These are phyloP conservation scores for Cyrtonyx montezumae DNA, from an alignment of 2,113 vertebrate genomes.

Conservation along the genomic window DNA sequence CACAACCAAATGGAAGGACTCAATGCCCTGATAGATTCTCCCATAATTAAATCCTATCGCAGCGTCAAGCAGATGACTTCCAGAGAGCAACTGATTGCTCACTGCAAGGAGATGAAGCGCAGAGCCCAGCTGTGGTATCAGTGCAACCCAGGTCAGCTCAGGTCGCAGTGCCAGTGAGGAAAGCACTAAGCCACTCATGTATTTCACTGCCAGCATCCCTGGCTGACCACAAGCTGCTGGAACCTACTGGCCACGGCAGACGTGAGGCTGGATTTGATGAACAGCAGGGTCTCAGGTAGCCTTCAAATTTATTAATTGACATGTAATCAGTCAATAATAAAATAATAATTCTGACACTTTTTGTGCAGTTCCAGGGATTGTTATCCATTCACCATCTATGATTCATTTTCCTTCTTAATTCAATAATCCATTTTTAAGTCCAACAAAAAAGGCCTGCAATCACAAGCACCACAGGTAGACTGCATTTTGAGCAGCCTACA, in stretches of 20 bases:
- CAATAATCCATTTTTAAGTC: not conserved
- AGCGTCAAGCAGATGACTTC: not conserved
- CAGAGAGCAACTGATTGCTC: not conserved
- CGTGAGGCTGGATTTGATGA: not conserved
- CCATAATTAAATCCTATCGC: not conserved
- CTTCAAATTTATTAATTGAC: not conserved
- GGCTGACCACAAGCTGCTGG: not conserved
- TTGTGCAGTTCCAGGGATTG: not conserved
- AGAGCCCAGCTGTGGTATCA: not conserved
- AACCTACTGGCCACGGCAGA: not conserved
- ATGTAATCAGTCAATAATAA: not conserved
- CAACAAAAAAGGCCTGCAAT: not conserved
- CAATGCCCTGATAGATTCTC: not conserved
- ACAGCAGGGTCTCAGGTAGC: not conserved
- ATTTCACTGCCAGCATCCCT: not conserved
- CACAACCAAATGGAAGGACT: not conserved
- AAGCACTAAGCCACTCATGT: not conserved
- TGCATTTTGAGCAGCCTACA: not conserved
- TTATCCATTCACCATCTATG: not conserved
- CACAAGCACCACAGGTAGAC: not conserved
- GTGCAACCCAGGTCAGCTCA: not conserved
- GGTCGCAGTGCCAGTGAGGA: not conserved
- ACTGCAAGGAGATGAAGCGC: not conserved
- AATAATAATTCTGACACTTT: not conserved
- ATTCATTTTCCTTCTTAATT: slow-evolving; percentile 7